A percentile compares a stretch with the other conserved stretches of the same genome.
phyloP scores from a whole-genome alignment of 37 sponge, comb jelly and placozoan genomes.

The Amphimedon queenslandica region DNA sequence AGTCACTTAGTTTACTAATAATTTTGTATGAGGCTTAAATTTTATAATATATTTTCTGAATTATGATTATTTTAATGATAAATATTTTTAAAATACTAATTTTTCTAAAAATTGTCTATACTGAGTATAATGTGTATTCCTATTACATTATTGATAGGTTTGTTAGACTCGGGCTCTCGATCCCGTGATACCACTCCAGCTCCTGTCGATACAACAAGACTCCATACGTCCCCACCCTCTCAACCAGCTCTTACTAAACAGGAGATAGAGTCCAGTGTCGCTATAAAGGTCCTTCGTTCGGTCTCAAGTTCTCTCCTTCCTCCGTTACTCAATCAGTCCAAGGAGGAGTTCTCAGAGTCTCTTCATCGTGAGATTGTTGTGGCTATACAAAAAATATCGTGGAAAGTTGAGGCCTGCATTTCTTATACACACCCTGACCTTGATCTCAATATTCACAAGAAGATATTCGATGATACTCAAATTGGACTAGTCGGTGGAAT shows the following conservation, averaged over 20 bases:
- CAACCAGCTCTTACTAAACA: background rate
- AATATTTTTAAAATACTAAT: no score
- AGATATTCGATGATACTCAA: constrained; percentile 25
- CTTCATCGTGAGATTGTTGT: constrained; percentile 39
- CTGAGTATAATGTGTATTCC: no score
- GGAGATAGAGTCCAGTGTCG: constrained; percentile 8
- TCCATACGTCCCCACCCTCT: constrained; percentile 1
- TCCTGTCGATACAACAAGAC: no score
- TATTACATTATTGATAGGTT: no score
- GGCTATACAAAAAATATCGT: constrained; percentile 54
- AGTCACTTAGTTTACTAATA: no score
- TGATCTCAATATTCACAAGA: constrained; percentile 24
- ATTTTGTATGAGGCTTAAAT: no score
- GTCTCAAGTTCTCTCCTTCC: constrained; percentile 30
- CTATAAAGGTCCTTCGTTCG: constrained; percentile 46
- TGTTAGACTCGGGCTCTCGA: no score
- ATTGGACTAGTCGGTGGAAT: background rate
- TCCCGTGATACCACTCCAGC: no score
- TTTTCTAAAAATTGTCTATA: no score
- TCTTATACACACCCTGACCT: constrained; percentile 31
- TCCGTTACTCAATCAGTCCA: constrained; percentile 12
- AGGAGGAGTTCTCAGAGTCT: constrained; percentile 25
- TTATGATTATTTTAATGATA: no score
- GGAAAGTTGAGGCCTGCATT: constrained; percentile 69
- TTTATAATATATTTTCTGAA: no score